Percentiles rank a stretch among this genome's conserved stretches.
These are phyloP conservation scores for Haemorhous mexicanus DNA, from an alignment of 2,113 vertebrate species.

Conservation along the genomic window DNA sequence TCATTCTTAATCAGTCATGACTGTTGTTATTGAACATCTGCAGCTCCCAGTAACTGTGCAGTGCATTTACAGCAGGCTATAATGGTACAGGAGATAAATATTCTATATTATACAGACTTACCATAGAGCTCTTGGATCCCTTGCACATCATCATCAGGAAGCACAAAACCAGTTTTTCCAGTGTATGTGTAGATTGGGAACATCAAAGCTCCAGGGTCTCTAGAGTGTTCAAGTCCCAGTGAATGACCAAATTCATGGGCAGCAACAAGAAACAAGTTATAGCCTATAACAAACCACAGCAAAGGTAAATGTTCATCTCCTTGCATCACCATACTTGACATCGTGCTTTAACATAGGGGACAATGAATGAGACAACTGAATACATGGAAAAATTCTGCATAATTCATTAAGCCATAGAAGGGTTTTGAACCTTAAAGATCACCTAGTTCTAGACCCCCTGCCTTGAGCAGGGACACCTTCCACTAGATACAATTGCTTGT, in stretches of 20 bases:
- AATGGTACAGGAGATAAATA: not conserved
- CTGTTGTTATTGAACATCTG: not conserved
- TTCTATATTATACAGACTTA: conserved; percentile 14
- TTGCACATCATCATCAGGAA: conserved; percentile 88
- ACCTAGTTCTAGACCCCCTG: not conserved
- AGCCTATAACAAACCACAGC: conserved; percentile 73
- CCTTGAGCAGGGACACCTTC: not conserved
- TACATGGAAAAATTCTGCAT: not conserved
- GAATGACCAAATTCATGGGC: conserved; percentile 94
- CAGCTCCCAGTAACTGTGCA: not conserved
- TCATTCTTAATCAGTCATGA: not conserved
- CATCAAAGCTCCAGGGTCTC: conserved; percentile 91
- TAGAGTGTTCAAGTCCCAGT: conserved; percentile 89
- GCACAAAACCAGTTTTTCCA: conserved; percentile 73
- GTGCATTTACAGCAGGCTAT: not conserved
- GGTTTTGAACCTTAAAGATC: not conserved
- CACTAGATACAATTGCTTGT: not conserved
- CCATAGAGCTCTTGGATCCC: conserved; percentile 95
- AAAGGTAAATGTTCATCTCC: not conserved
- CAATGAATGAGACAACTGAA: not conserved
- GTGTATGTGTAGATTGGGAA: conserved; percentile 88
- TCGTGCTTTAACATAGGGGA: not conserved
- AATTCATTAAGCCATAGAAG: not conserved
- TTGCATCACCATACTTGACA: not conserved
- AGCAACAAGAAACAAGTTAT: conserved; percentile 93